Evolutionary conservation across 2,797 vertebrate genomes (phyloP).

Genomic region (Syndactyla subalaris): DNA sequence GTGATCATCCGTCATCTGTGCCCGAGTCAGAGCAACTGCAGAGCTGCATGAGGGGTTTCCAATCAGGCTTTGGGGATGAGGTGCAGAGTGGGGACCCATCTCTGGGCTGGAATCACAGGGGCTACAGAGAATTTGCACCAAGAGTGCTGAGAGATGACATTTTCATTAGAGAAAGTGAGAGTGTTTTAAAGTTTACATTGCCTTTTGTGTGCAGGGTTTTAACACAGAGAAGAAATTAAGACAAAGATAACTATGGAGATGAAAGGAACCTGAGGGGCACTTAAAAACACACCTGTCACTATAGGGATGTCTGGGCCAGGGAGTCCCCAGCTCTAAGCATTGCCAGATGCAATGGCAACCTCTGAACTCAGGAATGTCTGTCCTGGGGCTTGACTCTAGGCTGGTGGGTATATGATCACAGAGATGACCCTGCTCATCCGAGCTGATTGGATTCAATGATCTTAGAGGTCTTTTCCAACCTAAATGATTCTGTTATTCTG

Average conservation of each 20-base stretch:
- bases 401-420: background rate
- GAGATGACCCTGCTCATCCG: background rate
- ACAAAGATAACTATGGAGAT: background rate
- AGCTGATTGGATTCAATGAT: background rate
- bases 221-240: background rate
- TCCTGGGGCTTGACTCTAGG: no score
- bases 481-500: background rate
- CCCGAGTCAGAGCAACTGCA: background rate
- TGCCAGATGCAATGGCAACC: background rate
- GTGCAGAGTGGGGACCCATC: background rate
- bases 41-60: rapidly evolving
- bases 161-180: background rate
- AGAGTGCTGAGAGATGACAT: background rate
- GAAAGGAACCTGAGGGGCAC: background rate
- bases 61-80: background rate
- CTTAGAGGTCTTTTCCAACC: background rate
- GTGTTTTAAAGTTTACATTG: background rate
- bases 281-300: background rate
- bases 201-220: background rate
- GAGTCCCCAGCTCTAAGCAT: background rate
- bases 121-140: rapidly evolving
- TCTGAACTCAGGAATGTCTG: background rate
- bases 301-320: background rate
- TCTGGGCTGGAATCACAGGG: background rate
- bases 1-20: rapidly evolving